These are phyloP conservation scores for Apodemus sylvaticus DNA, from an alignment of 2,113 vertebrate species.

Conservation along the genomic window DNA sequence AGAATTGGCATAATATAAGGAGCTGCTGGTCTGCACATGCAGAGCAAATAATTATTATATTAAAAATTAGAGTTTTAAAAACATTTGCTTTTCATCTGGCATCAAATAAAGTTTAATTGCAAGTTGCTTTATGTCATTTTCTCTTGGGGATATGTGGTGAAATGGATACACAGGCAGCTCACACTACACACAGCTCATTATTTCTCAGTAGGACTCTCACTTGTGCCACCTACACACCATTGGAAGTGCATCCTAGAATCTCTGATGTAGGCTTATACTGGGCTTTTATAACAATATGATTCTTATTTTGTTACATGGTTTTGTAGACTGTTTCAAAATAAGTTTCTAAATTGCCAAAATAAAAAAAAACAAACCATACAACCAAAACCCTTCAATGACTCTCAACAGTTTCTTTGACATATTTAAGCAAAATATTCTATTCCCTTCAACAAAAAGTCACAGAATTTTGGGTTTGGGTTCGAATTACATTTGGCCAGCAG, in stretches of 20 bases:
- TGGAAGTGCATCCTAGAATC: conserved; percentile 79
- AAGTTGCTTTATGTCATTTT: conserved; percentile 87
- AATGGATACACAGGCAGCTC: conserved; percentile 87
- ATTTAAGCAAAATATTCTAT: conserved; percentile 82
- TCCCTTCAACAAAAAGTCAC: conserved; percentile 73
- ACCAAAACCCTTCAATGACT: conserved; percentile 75
- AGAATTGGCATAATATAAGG: conserved; percentile 69
- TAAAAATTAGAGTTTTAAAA: conserved; percentile 84
- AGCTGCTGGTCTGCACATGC: conserved; percentile 83
- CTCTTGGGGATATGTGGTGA: conserved; percentile 80
- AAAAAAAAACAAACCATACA: conserved; percentile 56
- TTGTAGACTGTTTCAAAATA: conserved; percentile 75
- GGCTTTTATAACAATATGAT: conserved; percentile 81
- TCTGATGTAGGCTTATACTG: conserved; percentile 80
- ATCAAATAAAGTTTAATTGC: conserved; percentile 88
- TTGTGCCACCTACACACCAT: conserved; percentile 85
- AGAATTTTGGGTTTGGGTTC: conserved; percentile 80
- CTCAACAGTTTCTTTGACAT: conserved; percentile 82
- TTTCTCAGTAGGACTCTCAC: conserved; percentile 86
- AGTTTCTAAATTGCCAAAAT: conserved; percentile 72
- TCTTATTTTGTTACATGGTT: conserved; percentile 79
- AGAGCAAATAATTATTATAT: conserved; percentile 87
- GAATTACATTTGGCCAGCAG: conserved; percentile 82
- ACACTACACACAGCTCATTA: conserved; percentile 88
- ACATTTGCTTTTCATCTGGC: conserved; percentile 89